Evolutionary conservation across 2,888 invertebrate genomes (phyloP).

Genomic region (Hermodice carunculata): DNA sequence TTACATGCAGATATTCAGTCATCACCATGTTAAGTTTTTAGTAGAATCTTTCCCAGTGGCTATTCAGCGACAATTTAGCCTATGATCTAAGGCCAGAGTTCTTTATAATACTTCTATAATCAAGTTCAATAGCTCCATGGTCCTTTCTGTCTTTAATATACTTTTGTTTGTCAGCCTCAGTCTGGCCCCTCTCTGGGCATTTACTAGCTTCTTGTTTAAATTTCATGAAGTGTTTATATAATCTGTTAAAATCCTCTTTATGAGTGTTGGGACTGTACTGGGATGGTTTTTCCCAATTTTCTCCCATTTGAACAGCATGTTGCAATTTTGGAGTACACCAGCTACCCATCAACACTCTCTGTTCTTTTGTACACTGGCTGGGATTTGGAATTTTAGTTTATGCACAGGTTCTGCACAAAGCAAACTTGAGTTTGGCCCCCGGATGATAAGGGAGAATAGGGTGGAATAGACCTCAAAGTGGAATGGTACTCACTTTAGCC

Average conservation of each 20-base stretch:
- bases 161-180: conserved; percentile 27
- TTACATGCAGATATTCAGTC: neutral
- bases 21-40: conserved; percentile 18
- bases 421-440: neutral
- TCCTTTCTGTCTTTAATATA: conserved; percentile 29
- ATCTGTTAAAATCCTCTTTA: conserved; percentile 48
- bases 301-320: conserved; percentile 57
- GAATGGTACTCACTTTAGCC: neutral
- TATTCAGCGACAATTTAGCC: conserved; percentile 23
- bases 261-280: conserved; percentile 33
- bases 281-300: conserved; percentile 51
- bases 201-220: conserved; percentile 39
- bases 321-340: conserved; percentile 64
- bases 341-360: conserved; percentile 52
- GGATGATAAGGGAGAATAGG: neutral
- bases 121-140: conserved; percentile 35
- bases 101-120: conserved; percentile 25
- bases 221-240: conserved; percentile 48
- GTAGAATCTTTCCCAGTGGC: conserved; percentile 39
- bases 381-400: conserved; percentile 22
- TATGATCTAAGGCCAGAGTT: conserved; percentile 38
- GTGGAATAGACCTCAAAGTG: neutral
- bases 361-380: conserved; percentile 54
- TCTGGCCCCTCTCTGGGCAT: conserved; percentile 30
- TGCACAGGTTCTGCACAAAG: neutral